Conservation (phyloP, 2,797 vertebrate genomes). For the Acipenser ruthenus region DNA sequence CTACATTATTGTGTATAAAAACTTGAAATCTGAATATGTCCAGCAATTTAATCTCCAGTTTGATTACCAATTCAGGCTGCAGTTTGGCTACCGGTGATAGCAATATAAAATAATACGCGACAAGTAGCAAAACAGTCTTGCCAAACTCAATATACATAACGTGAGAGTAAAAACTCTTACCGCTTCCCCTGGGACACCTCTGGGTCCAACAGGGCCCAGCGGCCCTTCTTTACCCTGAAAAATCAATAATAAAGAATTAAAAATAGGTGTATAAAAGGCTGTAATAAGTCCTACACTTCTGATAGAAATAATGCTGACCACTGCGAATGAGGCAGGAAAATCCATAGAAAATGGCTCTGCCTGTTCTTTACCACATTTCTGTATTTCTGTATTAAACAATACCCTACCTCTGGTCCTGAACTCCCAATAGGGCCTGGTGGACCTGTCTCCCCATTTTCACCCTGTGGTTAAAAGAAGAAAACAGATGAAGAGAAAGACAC, state of each 20-base stretch:
- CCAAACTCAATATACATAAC: not conserved
- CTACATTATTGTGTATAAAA: constrained; percentile 46
- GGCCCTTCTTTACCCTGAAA: constrained; percentile 76
- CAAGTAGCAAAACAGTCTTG: not conserved
- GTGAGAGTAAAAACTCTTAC: constrained; percentile 53
- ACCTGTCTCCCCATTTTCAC: constrained; percentile 68
- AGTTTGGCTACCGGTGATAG: not conserved
- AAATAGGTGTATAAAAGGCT: too few relatives aligned
- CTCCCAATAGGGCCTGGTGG: constrained; percentile 68
- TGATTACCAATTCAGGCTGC: constrained; percentile 45
- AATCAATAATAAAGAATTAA: constrained; percentile 8
- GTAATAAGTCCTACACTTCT: too few relatives aligned
- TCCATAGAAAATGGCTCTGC: too few relatives aligned
- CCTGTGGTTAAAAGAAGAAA: constrained; percentile 35
- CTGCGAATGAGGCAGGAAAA: too few relatives aligned
- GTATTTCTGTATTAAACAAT: too few relatives aligned
- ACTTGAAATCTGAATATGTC: constrained; percentile 52
- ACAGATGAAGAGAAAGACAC: constrained; percentile 23
- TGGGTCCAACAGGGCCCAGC: constrained; percentile 65
- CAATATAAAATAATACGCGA: not conserved
- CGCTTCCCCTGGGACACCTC: constrained; percentile 72
- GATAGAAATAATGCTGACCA: too few relatives aligned
- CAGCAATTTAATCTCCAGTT: constrained; percentile 66
- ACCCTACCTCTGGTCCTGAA: constrained; percentile 69
- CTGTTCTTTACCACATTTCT: too few relatives aligned